These are phyloP conservation scores for Pantala flavescens DNA, from an alignment of 1,140 invertebrate species.

Conservation along the genomic window DNA sequence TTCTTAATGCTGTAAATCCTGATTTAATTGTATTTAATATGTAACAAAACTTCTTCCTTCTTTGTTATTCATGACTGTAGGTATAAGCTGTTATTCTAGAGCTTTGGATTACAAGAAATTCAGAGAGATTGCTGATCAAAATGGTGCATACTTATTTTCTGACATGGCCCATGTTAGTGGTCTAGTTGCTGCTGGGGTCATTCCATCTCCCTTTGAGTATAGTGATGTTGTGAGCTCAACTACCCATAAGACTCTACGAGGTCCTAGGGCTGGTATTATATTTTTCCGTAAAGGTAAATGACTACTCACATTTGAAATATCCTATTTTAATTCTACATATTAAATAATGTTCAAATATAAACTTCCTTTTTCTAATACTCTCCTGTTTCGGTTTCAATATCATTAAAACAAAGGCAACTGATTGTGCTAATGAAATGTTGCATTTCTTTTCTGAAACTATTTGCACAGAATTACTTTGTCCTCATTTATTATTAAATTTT, in stretches of 20 bases:
- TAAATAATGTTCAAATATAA: too few relatives aligned
- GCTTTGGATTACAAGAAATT: conserved; percentile 83
- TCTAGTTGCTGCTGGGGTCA: conserved; percentile 75
- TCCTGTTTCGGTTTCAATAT: too few relatives aligned
- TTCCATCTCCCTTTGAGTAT: conserved; percentile 84
- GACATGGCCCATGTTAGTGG: conserved; percentile 96
- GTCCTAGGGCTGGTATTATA: conserved; percentile 80
- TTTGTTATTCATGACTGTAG: conserved; percentile 32
- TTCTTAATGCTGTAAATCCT: too few relatives aligned
- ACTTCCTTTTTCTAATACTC: too few relatives aligned
- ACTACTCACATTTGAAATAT: neutral
- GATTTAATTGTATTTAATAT: too few relatives aligned
- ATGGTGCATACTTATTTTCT: conserved; percentile 77
- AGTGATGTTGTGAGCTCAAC: conserved; percentile 93
- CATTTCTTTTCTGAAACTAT: too few relatives aligned
- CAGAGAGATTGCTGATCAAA: conserved; percentile 75
- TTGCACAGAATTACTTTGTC: too few relatives aligned
- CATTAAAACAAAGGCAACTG: too few relatives aligned
- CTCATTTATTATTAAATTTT: too few relatives aligned
- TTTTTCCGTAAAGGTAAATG: conserved; percentile 72
- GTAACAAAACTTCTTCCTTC: too few relatives aligned
- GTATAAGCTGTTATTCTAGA: conserved; percentile 77
- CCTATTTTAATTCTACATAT: too few relatives aligned
- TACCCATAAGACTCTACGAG: conserved; percentile 90
- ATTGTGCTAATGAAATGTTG: too few relatives aligned